Evolutionary conservation across 1,140 invertebrate species (phyloP), one percentile per base, ranked within the genome.

Genomic region (Pantala flavescens): DNA sequence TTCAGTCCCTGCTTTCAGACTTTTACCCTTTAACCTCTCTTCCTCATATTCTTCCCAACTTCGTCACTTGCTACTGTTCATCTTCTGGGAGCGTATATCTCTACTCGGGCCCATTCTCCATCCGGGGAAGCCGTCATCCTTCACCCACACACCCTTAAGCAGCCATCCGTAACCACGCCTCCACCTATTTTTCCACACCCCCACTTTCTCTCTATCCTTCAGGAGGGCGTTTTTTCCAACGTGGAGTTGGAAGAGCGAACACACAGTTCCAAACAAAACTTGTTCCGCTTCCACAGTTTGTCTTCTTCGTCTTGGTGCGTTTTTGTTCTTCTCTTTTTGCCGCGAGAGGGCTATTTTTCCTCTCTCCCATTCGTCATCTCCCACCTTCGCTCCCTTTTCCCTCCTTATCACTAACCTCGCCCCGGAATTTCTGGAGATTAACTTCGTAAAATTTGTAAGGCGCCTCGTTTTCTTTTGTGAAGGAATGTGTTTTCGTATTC

Each of bases 191-290:
- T 63, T 63, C 49, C 49, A 63, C 49, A 63, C 49, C 28, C 28
- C 49, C 5, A 63, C 49, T 21, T 21, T 63, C 49, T 21, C 49
- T 63, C 49, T 21, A 19, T 63, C 16, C 49, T 63, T 21, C 12
- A 12, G 16, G 49, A 21, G 16, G 49, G 49, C n/a, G 14, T 63
- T 63, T 63, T 63, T 63, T 63, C n/a, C n/a, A 63, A 14, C 49
- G 12, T 63, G 49, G 49, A 63, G 49, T 63, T 63, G 49, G 49
- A 63, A 63, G 49, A 21, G 49, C n/a, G 49, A 63, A 63, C 49
- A 63, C 49, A 63, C 49, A 63, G 49, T 63, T 63, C 49, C 49
- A 63, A 63, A 63, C 49, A 63, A 63, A 63, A 63, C 49, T 63
- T 63, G 49, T 63, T 63, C 49, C 49, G 49, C n/a, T 63, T 63